Conservation (phyloP, 2,888 invertebrate species). For the Cerceris rybyensis region DNA sequence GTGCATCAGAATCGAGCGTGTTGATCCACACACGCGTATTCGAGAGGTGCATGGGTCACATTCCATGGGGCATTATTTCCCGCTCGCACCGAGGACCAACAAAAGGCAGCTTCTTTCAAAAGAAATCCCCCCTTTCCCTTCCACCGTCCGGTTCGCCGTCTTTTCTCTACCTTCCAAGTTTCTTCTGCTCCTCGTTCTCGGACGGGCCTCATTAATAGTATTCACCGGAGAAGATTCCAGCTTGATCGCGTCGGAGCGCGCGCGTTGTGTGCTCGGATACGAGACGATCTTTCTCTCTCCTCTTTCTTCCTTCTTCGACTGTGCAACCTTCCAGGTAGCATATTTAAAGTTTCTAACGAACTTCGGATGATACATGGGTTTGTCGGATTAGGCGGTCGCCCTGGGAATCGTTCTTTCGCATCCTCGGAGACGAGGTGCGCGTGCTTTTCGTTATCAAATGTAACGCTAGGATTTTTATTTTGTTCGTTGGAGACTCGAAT, state of each 20-base stretch:
- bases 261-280: slow-evolving; percentile 48
- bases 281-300: slow-evolving; percentile 38
- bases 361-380: slow-evolving; percentile 69
- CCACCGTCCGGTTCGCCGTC: slow-evolving; percentile 39
- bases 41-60: slow-evolving; percentile 80
- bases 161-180: slow-evolving; percentile 61
- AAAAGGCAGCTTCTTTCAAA: slow-evolving; percentile 77
- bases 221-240: slow-evolving; percentile 76
- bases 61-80: slow-evolving; percentile 80
- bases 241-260: slow-evolving; percentile 63
- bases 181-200: slow-evolving; percentile 62
- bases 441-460: slow-evolving; percentile 43
- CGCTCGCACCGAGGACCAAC: slow-evolving; percentile 74
- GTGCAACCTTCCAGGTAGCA: slow-evolving; percentile 52
- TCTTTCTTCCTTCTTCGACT: slow-evolving; percentile 4
- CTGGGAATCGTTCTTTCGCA: slow-evolving; percentile 43
- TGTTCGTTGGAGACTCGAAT: slow-evolving; percentile 6
- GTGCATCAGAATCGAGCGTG: slow-evolving; percentile 57
- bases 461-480: slow-evolving; percentile 22
- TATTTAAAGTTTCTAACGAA: slow-evolving; percentile 73
- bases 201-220: slow-evolving; percentile 78
- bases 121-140: slow-evolving; percentile 60
- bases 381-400: slow-evolving; percentile 61
- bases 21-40: slow-evolving; percentile 68
- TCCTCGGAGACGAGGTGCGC: slow-evolving; percentile 19